These are phyloP conservation scores for Desoria tigrina DNA, from an alignment of 2,888 invertebrate genomes.

Conservation along the genomic window DNA sequence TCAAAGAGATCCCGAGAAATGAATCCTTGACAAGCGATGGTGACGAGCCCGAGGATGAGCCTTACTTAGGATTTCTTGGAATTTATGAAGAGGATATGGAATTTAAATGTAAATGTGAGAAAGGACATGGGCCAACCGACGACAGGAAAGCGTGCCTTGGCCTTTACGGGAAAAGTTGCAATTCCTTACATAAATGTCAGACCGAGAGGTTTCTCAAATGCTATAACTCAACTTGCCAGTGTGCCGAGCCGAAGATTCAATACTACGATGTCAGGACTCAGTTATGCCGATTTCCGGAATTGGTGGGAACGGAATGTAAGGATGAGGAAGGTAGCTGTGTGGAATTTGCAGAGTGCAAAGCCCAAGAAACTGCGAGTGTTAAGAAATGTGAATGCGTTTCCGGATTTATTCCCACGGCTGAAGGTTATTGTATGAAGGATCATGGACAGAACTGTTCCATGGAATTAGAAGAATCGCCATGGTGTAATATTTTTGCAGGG, in stretches of 20 bases:
- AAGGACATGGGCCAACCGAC: constrained; percentile 27
- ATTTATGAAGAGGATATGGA: constrained; percentile 24
- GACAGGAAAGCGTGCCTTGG: constrained; percentile 29
- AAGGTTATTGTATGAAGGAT: constrained; percentile 25
- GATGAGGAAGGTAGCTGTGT: constrained; percentile 15
- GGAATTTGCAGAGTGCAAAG: constrained; percentile 25
- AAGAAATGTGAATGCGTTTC: constrained; percentile 25
- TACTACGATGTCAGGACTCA: constrained; percentile 23
- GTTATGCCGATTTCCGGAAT: constrained; percentile 12
- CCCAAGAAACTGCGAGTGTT: background rate
- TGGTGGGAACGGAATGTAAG: constrained; percentile 14
- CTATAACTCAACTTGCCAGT: constrained; percentile 23
- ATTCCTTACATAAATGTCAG: constrained; percentile 25
- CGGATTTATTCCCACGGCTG: constrained; percentile 9
- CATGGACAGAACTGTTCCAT: constrained; percentile 28
- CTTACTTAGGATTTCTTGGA: constrained; percentile 23
- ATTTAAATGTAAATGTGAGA: constrained; percentile 32
- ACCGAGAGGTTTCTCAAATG: constrained; percentile 28
- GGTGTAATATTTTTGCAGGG: constrained; percentile 30
- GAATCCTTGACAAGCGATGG: background rate
- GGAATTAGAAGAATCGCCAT: constrained; percentile 7
- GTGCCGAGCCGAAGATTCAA: constrained; percentile 22
- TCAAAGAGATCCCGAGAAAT: constrained; percentile 1
- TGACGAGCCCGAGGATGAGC: constrained; percentile 3
- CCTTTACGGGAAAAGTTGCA: constrained; percentile 25